A percentile compares a stretch with the other conserved stretches of the same genome.
Evolutionary conservation across 2,113 vertebrate species (phyloP).

Genomic region (Onychostoma macrolepis): DNA sequence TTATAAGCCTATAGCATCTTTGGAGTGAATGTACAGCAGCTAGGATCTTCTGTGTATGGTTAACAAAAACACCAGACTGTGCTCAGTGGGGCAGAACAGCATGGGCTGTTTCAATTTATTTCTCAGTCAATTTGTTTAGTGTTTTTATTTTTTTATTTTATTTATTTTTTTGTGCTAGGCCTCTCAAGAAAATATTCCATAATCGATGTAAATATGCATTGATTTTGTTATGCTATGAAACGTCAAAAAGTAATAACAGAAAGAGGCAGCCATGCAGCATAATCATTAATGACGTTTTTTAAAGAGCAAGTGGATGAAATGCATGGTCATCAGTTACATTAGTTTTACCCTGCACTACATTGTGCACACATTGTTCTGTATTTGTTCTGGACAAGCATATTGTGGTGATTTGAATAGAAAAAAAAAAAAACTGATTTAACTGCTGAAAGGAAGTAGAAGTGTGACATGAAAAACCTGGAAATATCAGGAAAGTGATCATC

Average conservation of each 20-base stretch:
- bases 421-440: neutral
- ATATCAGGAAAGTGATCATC: neutral
- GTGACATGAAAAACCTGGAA: neutral
- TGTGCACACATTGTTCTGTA: neutral
- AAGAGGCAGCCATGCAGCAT: neutral
- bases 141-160: too few relatives aligned
- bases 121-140: neutral
- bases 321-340: neutral
- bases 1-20: neutral
- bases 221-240: slow-evolving; percentile 22
- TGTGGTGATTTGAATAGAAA: neutral
- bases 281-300: neutral
- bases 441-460: neutral
- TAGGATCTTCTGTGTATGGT: neutral
- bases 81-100: slow-evolving; percentile 17
- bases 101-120: slow-evolving; percentile 12
- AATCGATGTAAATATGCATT: slow-evolving; percentile 22
- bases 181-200: neutral
- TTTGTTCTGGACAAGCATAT: neutral
- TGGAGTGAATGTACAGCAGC: neutral
- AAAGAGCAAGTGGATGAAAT: neutral
- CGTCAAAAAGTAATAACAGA: neutral
- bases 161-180: neutral
- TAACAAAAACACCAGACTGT: neutral
- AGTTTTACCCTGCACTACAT: neutral